Evolutionary conservation across 2,113 vertebrate species (phyloP).

Genomic region (Xiphias gladius): DNA sequence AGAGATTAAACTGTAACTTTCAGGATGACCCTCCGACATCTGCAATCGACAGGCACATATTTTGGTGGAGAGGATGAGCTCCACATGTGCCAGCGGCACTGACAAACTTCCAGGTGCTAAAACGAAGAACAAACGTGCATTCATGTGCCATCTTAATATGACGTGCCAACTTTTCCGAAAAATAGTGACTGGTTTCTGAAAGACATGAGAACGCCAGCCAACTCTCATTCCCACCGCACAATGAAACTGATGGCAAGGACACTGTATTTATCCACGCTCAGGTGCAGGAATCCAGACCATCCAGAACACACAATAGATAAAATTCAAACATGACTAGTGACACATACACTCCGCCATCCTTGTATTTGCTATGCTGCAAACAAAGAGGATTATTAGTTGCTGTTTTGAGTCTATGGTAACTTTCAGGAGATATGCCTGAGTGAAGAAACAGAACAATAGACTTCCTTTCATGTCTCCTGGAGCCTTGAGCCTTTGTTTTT

Average conservation of each 20-base stretch:
- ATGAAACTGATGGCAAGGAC: neutral
- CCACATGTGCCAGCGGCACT: neutral
- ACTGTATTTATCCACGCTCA: neutral
- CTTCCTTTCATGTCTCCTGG: conserved; percentile 16
- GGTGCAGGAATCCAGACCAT: conserved; percentile 57
- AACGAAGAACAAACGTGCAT: conserved; percentile 9
- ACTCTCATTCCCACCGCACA: conserved; percentile 17
- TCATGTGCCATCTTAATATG: conserved; percentile 9
- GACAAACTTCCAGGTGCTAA: neutral
- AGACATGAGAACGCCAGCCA: conserved; percentile 39
- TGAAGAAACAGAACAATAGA: conserved; percentile 18
- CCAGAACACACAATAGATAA: conserved; percentile 47
- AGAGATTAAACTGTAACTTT: no score
- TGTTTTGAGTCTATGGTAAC: conserved; percentile 47
- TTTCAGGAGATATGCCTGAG: neutral
- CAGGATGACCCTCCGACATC: neutral
- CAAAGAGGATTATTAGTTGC: conserved; percentile 48
- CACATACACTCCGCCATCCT: conserved; percentile 14
- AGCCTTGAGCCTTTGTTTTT: conserved; percentile 32
- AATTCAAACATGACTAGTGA: conserved; percentile 32
- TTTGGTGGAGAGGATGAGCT: neutral
- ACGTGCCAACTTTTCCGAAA: neutral
- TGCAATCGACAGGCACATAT: neutral
- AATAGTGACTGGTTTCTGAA: conserved; percentile 1
- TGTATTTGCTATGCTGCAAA: conserved; percentile 61